These are phyloP conservation scores for Fragum fragum DNA, from an alignment of 2,888 invertebrate species.

Conservation along the genomic window DNA sequence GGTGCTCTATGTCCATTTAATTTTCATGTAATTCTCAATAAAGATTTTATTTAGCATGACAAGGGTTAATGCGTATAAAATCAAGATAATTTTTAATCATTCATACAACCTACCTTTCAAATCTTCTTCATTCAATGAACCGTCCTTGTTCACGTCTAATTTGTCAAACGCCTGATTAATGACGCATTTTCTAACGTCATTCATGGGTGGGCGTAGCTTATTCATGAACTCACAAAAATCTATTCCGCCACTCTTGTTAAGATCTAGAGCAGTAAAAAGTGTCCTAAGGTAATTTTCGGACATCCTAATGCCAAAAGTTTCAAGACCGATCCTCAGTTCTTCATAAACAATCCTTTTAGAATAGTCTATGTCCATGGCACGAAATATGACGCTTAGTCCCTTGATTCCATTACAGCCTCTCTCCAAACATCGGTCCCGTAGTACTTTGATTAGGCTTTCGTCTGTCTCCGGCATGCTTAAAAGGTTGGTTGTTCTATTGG, in stretches of 20 bases:
- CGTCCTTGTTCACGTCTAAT: slow-evolving; percentile 79
- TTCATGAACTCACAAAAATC: slow-evolving; percentile 82
- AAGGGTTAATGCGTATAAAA: too few species aligned
- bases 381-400: slow-evolving; percentile 74
- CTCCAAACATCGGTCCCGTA: slow-evolving; percentile 68
- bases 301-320: slow-evolving; percentile 74
- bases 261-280: slow-evolving; percentile 76
- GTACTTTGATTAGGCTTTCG: slow-evolving; percentile 64
- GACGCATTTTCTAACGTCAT: slow-evolving; percentile 67
- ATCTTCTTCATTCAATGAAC: slow-evolving; percentile 76
- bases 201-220: slow-evolving; percentile 74
- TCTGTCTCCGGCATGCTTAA: slow-evolving; percentile 41
- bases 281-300: slow-evolving; percentile 72
- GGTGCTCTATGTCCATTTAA: too few species aligned
- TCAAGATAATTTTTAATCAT: too few species aligned
- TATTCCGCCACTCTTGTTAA: slow-evolving; percentile 76
- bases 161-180: slow-evolving; percentile 78
- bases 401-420: slow-evolving; percentile 75
- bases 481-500: too few species aligned
- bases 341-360: slow-evolving; percentile 74
- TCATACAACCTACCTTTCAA: slow-evolving; percentile 79
- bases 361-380: slow-evolving; percentile 77
- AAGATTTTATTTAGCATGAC: too few species aligned
- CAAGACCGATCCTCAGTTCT: slow-evolving; percentile 77
- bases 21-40: too few species aligned